A percentile compares a stretch with the other conserved stretches of the same genome.
phyloP scores from a whole-genome alignment of 2,113 vertebrate genomes.

The Macrotis lagotis region DNA sequence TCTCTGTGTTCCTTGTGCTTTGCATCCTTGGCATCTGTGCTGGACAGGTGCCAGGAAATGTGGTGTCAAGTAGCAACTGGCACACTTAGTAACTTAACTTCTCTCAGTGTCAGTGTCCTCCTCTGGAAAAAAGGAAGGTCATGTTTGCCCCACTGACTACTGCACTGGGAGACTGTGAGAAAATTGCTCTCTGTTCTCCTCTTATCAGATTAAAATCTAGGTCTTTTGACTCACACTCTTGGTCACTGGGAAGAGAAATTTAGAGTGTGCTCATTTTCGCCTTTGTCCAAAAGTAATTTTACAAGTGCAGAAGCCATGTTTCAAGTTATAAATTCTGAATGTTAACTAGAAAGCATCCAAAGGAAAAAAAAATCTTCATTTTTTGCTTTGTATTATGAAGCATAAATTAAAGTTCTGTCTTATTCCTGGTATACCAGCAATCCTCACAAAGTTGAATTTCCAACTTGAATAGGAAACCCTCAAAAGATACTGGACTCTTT shows the following conservation, averaged over 20 bases:
- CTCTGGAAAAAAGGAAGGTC: neutral
- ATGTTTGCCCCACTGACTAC: neutral
- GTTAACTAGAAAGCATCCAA: neutral
- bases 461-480: conserved; percentile 73
- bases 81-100: neutral
- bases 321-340: neutral
- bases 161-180: neutral
- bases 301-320: neutral
- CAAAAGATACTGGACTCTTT: conserved; percentile 73
- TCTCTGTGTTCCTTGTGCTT: neutral
- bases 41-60: neutral
- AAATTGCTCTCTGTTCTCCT: neutral
- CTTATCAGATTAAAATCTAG: no score
- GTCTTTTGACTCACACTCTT: neutral
- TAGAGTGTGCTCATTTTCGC: neutral
- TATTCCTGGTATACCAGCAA: neutral
- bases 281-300: neutral
- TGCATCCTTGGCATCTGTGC: neutral
- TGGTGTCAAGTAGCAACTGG: neutral
- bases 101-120: neutral
- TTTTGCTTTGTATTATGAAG: neutral
- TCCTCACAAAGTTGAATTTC: conserved; percentile 50
- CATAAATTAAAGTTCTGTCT: neutral
- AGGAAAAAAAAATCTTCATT: neutral
- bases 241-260: neutral